A percentile compares a stretch with the other conserved stretches of the same genome.
Conservation (phyloP, 1,140 invertebrate genomes). For the Potamilus streckersoni region DNA sequence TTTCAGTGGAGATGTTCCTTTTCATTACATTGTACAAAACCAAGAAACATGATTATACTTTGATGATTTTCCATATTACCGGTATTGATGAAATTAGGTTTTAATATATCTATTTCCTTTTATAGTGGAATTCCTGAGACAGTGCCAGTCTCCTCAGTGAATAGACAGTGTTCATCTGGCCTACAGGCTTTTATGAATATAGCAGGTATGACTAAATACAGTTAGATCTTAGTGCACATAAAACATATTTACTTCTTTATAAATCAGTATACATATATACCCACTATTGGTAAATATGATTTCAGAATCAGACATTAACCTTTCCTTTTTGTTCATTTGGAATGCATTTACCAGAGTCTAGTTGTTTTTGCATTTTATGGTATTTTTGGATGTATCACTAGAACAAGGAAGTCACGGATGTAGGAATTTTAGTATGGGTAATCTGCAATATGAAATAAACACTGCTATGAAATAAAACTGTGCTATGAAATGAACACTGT, state of each 20-base stretch:
- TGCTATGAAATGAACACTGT: no score
- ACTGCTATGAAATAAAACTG: no score
- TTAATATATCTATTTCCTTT: conserved; percentile 1
- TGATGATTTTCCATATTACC: not conserved
- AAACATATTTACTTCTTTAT: not conserved
- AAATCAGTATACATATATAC: not conserved
- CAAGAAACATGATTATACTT: not conserved
- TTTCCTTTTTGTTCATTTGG: not conserved
- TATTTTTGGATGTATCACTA: no score
- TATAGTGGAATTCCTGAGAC: conserved; percentile 59
- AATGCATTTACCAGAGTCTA: not conserved
- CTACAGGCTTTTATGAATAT: conserved; percentile 61
- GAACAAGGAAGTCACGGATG: no score
- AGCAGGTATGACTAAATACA: conserved; percentile 44
- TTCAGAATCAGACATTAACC: not conserved
- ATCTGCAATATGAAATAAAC: no score
- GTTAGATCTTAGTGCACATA: not conserved
- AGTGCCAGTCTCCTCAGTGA: conserved; percentile 49
- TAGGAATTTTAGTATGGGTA: no score
- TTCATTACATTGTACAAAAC: no score
- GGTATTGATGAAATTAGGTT: not conserved
- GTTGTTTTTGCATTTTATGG: no score
- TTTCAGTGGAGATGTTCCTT: no score
- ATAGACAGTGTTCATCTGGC: conserved; percentile 62
- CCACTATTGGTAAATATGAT: no score